Evolutionary conservation across 2,888 invertebrate genomes (phyloP), one percentile per base, ranked within the genome.

Genomic region (Ichneumon xanthorius): DNA sequence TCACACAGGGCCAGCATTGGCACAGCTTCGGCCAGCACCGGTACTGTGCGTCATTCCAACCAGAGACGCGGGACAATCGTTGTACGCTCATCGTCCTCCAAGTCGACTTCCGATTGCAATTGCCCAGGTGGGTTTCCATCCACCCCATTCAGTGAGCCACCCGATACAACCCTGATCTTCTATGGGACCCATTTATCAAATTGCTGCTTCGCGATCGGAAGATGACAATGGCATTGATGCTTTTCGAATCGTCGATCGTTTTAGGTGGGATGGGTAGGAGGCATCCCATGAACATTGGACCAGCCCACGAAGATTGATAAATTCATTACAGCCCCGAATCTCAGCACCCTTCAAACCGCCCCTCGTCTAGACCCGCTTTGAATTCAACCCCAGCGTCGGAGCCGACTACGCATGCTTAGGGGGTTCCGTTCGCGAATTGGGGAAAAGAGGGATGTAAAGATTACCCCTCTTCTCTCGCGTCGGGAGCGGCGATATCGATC

Each of bases 251-350:
- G 30, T 16, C 0, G 63, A 63, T 63, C 6, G 50, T n/a, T 26
- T 45, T n/a, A 71, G 65, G 71, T 63, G 70, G 48, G 73, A 33
- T 45, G 16, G 22, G 22, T 61, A 26, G 67, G 72, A 63, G 33
- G 55, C 84, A 50, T 80, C 80, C 76, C 76, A 68, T 76, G 76
- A 76, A 80, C 70, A 70, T 80, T 84, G 84, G 84, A 76, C 80
- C 84, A 65, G 84, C 84, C 84, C 84, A 70, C 80, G 80, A 80
- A 80, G 70, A 48, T 75, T 53, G 75, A 75, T 48, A 70, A 80
- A 80, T 84, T 80, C 80, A 80, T 80, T 84, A 84, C 63, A 76
- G 71, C 55, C 55, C 4, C 70, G 40, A 40, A 37, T 33, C 37
- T 79, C 70, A 16, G 79, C 78, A 65, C 58, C 82, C 75, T 55